phyloP scores from a whole-genome alignment of 2,797 vertebrate genomes.

The Chanos chanos region DNA sequence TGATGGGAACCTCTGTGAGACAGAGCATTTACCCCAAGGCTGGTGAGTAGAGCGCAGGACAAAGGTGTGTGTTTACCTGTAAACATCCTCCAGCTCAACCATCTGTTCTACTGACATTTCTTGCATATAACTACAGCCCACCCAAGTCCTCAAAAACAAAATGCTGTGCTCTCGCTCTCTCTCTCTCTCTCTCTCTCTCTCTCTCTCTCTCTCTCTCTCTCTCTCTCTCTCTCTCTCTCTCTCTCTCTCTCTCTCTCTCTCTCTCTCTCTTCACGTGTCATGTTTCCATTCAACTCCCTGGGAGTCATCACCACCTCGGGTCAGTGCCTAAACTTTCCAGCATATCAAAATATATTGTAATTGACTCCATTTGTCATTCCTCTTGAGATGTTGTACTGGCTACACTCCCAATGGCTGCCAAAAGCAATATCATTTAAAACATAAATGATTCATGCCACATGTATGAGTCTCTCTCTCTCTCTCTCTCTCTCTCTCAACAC shows the following conservation, averaged over 20 bases:
- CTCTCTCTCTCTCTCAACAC: not conserved
- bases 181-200: not conserved
- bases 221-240: constrained; percentile 23
- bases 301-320: constrained; percentile 68
- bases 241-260: constrained; percentile 32
- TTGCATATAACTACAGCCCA: constrained; percentile 16
- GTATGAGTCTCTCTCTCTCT: constrained; percentile 35
- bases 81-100: constrained; percentile 39
- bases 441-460: constrained; percentile 64
- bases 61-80: constrained; percentile 44
- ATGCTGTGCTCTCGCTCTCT: not conserved
- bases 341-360: constrained; percentile 73
- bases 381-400: constrained; percentile 62
- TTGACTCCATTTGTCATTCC: constrained; percentile 73
- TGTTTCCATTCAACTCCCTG: constrained; percentile 58
- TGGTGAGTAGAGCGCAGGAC: constrained; percentile 20
- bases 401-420: constrained; percentile 63
- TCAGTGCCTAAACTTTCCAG: constrained; percentile 71
- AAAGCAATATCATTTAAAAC: constrained; percentile 67
- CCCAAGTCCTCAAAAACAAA: too few relatives aligned
- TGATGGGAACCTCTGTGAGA: not conserved
- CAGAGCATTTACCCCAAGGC: constrained; percentile 10
- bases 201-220: not conserved
- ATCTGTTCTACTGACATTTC: constrained; percentile 34
- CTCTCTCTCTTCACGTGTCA: constrained; percentile 33